Conservation (phyloP, 37 sponge, comb jelly and placozoan genomes). For the Mnemiopsis leidyi region DNA sequence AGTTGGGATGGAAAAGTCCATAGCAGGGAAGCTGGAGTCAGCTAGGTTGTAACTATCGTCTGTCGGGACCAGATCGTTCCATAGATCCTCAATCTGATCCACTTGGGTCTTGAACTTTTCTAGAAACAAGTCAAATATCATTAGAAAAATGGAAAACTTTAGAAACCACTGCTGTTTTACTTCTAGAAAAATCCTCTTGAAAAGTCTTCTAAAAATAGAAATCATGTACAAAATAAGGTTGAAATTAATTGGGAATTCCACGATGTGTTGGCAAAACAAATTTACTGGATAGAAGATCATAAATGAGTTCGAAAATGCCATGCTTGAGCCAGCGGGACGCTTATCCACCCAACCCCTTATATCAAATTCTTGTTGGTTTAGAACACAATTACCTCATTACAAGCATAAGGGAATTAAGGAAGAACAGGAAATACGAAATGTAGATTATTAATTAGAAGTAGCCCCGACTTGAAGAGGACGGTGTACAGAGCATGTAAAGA, state of each 20-base stretch:
- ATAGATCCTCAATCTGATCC: neutral
- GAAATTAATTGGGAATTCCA: too few relatives aligned
- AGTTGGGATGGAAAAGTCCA: constrained; percentile 4
- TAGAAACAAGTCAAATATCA: neutral
- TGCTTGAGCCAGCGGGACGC: too few relatives aligned
- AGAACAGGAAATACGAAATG: neutral
- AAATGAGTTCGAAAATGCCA: too few relatives aligned
- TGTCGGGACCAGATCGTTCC: constrained; percentile 8
- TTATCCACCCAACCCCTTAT: too few relatives aligned
- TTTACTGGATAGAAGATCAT: too few relatives aligned
- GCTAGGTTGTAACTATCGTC: neutral
- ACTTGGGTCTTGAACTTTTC: neutral
- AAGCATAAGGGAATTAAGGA: neutral
- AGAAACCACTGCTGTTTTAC: too few relatives aligned
- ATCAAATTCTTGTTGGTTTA: too few relatives aligned
- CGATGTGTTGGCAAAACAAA: too few relatives aligned
- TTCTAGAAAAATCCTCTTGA: too few relatives aligned
- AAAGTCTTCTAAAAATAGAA: too few relatives aligned
- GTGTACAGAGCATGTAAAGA: neutral
- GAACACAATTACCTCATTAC: neutral
- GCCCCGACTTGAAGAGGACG: neutral
- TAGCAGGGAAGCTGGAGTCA: neutral
- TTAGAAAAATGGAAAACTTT: neutral
- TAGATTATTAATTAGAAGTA: neutral
- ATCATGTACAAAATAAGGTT: too few relatives aligned